Base-by-base conservation (phyloP, 2,797 vertebrate genomes). In the Hoplostethus mediterraneus region DNA sequence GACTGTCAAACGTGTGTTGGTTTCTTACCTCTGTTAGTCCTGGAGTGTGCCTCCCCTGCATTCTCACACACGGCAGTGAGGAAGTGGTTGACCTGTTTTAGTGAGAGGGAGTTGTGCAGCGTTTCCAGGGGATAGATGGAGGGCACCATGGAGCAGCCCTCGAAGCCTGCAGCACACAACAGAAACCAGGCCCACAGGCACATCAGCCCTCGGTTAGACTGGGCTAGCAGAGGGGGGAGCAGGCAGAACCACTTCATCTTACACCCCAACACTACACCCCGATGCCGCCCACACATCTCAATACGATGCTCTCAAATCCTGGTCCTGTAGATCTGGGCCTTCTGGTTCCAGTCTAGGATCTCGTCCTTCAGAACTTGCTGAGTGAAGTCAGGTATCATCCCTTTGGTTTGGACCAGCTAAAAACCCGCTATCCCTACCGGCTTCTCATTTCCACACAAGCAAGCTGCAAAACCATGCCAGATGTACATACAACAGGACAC, bases 81-180 rank as follows among this genome's bases (percentile, higher is more conserved):
- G 92, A 99, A 99, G 87, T 96, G 94, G 67, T 95, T 95, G 83
- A 99, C 97, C 94, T 99, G 97, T 67, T 95, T 97, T 57, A 99
- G 93, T 3, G 98, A 99, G 76, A 99, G 97, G 0, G 97, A 97
- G 93, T 99, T 99, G 95, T 99, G 98, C 83, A 99, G 95, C 3
- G 98, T 99, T 87, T 99, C 98, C 93, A 99, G 89, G 0, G 98
- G 98, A 67, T 98, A 97, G 88, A 99, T 98, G 73, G 97, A 99
- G 78, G 98, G 98, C 85, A 99, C 98, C 98, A 99, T 99, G 87
- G 97, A 98, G 89, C 97, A 99, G 86, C 98, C 98, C 93, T 99
- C 98, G 68, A 99, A 99, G 79, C 98, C 98, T 99, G 93, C 75
- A 76, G 78, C 77, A 89, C 63, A 90, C 68, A 67, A 83, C 66